Percentiles rank a stretch among this genome's conserved stretches.
Evolutionary conservation across 2,888 invertebrate genomes (phyloP).

Genomic region (Lasiommata megera): DNA sequence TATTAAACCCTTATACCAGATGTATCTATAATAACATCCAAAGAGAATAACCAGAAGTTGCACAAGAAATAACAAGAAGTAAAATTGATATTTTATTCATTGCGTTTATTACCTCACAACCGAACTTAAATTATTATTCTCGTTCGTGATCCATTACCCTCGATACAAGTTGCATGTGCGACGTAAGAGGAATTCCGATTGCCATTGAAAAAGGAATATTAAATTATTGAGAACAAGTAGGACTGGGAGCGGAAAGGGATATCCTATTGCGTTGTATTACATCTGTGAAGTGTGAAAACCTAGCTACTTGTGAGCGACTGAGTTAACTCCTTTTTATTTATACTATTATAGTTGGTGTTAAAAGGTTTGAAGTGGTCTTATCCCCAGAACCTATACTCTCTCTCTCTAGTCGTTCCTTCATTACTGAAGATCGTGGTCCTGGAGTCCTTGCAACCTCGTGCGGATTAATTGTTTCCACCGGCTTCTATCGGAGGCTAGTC

Average conservation of each 20-base stretch:
- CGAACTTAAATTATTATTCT: neutral
- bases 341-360: no score
- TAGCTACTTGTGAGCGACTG: no score
- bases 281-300: conserved; percentile 1
- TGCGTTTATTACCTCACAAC: neutral
- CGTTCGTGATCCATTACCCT: conserved; percentile 2
- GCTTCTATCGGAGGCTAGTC: no score
- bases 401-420: no score
- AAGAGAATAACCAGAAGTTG: neutral
- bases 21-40: no score
- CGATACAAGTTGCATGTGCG: conserved; percentile 10
- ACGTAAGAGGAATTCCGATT: conserved; percentile 8
- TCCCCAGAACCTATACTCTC: no score
- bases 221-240: conserved; percentile 2
- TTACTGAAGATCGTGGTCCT: no score
- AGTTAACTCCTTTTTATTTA: no score
- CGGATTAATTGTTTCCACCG: no score
- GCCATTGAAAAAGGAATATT: conserved; percentile 16
- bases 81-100: neutral
- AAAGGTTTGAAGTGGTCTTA: no score
- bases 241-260: conserved; percentile 7
- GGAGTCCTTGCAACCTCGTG: no score
- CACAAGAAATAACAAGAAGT: neutral
- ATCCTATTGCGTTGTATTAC: conserved; percentile 15
- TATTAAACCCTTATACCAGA: no score